Base-by-base conservation (phyloP, 2,888 invertebrate species). In the Hydropsyche betteni region DNA sequence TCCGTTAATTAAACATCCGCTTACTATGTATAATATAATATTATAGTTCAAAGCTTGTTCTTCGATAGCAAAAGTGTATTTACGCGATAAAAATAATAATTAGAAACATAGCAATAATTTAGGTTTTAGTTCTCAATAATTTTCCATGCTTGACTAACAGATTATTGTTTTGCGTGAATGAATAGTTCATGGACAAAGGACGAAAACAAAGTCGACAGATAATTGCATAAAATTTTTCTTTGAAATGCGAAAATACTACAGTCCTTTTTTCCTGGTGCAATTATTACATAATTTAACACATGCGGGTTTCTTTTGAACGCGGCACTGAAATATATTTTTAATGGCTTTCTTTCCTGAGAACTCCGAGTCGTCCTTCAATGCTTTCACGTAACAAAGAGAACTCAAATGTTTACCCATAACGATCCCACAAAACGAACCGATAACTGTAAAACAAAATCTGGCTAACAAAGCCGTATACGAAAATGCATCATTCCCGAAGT, bases 221-320 rank as follows among this genome's bases (percentile, higher is more conserved):
- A 14, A 58, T 58, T 24, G n/a, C 58, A 58, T 8, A 5, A 53
- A 4, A 4, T 53, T 53, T 16, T n/a, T 53, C 53, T 6, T 16
- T 14, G 5, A n/a, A 5, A 10, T n/a, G 16, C 6, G 53, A 58
- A 8, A 5, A 58, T 58, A 4, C 24, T 5, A 24, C 8, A 4
- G 58, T 16, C 16, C 14, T 14, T 24, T 58, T 58, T 58, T 14
- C 5, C 16, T 16, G 5, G 24, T 8, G 16, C 14, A 58, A 58
- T 58, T 58, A 58, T 58, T 14, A 58, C 58, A 58, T 24, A 58
- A 58, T 58, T 53, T 53, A 53, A 53, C 53, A 53, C 53, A 16
- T 58, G 24, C 14, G 58, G 24, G 16, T 16, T 58, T 58, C 24
- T 24, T 16, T 14, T 58, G 16, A 58, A 24, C 14, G 53, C 16